Evolutionary conservation across 2,797 vertebrate species (phyloP), one percentile per base, ranked within the genome.

Genomic region (Coilia nasus): DNA sequence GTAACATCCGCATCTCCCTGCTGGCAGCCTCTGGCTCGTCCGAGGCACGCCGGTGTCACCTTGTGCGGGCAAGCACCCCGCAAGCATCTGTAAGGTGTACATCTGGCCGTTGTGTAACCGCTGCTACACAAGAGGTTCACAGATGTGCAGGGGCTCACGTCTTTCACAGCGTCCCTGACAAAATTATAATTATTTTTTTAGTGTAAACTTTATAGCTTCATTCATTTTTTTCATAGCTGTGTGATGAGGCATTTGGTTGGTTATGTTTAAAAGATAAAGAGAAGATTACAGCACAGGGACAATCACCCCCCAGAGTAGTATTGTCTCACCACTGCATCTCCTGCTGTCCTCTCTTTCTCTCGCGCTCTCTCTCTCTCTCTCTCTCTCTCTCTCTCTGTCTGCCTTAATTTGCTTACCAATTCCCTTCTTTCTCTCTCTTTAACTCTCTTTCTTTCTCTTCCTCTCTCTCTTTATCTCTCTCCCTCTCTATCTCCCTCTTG

Each of bases 91-190:
- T 56, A 50, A 15, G 47, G 35, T 47, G 57, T 75, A 50, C 80
- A 87, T 82, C 80, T 87, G 86, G 67, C 67, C 6, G 28, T 84
- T 87, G 84, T 83, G 41, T 84, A 78, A 59, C 41, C 41, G 23
- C 67, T 56, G 81, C 81, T 10, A n/a, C n/a, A n/a, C n/a, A n/a
- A 56, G 59, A 57, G 41, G 21, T 54, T 1, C 31, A 6, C 64
- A 54, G 25, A 62, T 50, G 12, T 23, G 44, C 44, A 23, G 2
- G 11, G 19, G 19, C 0, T n/a, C 4, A 2, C 71, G 7, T 78
- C 71, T 78, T 78, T 54, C 50, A 54, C 50, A 14, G 71, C 19
- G 35, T 44, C 14, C 35, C 71, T 21, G 17, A 78, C 71, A 44
- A n/a, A 35, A 19, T 41, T 54, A 2, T 41, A 2, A 5, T 41